These are phyloP conservation scores for Lasioglossum vierecki DNA, from an alignment of 2,888 invertebrate genomes.

Conservation along the genomic window DNA sequence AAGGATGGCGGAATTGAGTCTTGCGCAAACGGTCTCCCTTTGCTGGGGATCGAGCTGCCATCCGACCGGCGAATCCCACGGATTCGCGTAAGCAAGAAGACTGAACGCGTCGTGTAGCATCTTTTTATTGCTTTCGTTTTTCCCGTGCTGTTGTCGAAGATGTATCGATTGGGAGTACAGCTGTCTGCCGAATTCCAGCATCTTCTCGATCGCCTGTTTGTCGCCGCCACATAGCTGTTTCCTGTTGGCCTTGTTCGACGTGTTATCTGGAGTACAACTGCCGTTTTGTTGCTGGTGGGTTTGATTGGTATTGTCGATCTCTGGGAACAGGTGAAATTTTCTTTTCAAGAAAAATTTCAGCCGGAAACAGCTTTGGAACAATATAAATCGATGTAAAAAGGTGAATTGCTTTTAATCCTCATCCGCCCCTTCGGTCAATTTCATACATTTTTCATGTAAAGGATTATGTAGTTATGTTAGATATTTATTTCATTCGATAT, in stretches of 20 bases:
- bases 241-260: conserved; percentile 77
- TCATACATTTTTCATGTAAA: neutral
- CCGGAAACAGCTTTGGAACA: neutral
- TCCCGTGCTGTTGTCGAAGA: conserved; percentile 92
- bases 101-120: conserved; percentile 99
- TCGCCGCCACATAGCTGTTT: conserved; percentile 88
- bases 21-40: conserved; percentile 97
- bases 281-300: conserved; percentile 75
- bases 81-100: conserved; percentile 98
- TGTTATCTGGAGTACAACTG: conserved; percentile 70
- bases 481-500: too few relatives aligned
- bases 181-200: conserved; percentile 97
- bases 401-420: neutral
- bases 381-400: neutral
- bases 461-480: neutral
- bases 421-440: too few relatives aligned
- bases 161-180: conserved; percentile 95
- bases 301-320: conserved; percentile 84
- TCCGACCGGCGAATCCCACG: conserved; percentile 98
- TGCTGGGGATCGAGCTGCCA: conserved; percentile 98
- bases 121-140: conserved; percentile 93
- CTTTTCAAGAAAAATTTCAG: neutral
- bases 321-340: conserved; percentile 77
- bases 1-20: conserved; percentile 98
- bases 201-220: conserved; percentile 94